Evolutionary conservation across 2,113 vertebrate species (phyloP).

Genomic region (Eulemur macaco): DNA sequence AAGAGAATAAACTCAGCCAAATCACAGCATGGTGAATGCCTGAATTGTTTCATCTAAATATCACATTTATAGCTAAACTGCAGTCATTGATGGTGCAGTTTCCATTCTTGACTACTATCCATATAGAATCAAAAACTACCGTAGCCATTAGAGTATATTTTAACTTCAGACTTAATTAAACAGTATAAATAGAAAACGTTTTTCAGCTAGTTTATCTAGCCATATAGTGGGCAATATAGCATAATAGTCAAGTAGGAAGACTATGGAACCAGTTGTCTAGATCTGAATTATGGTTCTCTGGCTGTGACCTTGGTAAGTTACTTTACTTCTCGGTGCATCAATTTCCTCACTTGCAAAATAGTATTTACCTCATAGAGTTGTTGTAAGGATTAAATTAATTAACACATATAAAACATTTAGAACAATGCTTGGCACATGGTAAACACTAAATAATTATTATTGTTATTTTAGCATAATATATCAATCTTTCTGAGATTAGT

Average conservation of each 20-base stretch:
- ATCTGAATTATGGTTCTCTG: background rate
- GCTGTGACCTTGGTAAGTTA: background rate
- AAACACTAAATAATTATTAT: background rate
- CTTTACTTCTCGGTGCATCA: background rate
- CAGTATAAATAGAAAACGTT: background rate
- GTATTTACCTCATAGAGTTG: background rate
- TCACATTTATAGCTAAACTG: background rate
- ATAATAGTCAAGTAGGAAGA: background rate
- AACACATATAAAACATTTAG: background rate
- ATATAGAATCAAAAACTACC: background rate
- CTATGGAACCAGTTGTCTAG: background rate
- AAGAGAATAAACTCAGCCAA: background rate
- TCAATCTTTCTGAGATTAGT: background rate
- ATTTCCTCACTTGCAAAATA: background rate
- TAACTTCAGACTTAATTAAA: background rate
- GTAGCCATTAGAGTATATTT: background rate
- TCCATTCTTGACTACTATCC: background rate
- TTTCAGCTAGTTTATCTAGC: background rate
- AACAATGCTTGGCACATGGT: background rate
- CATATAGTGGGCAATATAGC: background rate
- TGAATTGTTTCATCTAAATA: background rate
- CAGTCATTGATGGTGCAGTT: background rate
- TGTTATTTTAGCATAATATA: background rate
- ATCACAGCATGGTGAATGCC: background rate
- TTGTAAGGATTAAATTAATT: background rate